Evolutionary conservation across 2,113 vertebrate genomes (phyloP).

Genomic region (Tragelaphus imberbis): DNA sequence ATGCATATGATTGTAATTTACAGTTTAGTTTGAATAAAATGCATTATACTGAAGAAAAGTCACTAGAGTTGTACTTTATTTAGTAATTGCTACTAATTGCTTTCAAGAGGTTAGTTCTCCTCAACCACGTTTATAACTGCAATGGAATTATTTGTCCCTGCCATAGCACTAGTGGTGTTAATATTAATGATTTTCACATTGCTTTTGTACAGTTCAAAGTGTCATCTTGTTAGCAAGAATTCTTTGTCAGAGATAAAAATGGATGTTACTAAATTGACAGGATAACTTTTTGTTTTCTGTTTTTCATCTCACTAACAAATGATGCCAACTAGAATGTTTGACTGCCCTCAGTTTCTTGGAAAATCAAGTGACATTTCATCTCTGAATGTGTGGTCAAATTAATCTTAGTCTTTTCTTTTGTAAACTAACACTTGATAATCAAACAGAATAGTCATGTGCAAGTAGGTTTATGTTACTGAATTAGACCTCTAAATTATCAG

Average conservation of each 20-base stretch:
- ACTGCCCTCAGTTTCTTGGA: background rate
- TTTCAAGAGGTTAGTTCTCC: constrained; percentile 49
- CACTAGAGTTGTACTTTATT: constrained; percentile 52
- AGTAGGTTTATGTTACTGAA: background rate
- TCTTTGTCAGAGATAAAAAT: constrained; percentile 55
- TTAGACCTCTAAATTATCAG: background rate
- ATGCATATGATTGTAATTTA: background rate
- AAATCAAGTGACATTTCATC: background rate
- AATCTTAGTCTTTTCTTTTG: constrained; percentile 17
- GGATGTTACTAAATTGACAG: background rate
- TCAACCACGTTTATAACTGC: constrained; percentile 22
- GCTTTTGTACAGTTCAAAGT: constrained; percentile 35
- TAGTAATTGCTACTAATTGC: constrained; percentile 48
- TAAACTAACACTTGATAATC: background rate
- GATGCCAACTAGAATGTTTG: constrained; percentile 12
- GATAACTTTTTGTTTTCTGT: background rate
- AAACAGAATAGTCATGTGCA: background rate
- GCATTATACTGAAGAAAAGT: constrained; percentile 32
- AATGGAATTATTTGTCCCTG: constrained; percentile 35
- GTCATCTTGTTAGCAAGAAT: constrained; percentile 39
- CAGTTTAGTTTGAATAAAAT: constrained; percentile 23
- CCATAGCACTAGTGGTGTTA: constrained; percentile 1
- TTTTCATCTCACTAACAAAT: constrained; percentile 40
- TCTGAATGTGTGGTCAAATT: background rate
- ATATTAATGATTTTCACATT: constrained; percentile 56